Conservation (phyloP, 2,113 vertebrate species). For the Psittacula cyanocephala region DNA sequence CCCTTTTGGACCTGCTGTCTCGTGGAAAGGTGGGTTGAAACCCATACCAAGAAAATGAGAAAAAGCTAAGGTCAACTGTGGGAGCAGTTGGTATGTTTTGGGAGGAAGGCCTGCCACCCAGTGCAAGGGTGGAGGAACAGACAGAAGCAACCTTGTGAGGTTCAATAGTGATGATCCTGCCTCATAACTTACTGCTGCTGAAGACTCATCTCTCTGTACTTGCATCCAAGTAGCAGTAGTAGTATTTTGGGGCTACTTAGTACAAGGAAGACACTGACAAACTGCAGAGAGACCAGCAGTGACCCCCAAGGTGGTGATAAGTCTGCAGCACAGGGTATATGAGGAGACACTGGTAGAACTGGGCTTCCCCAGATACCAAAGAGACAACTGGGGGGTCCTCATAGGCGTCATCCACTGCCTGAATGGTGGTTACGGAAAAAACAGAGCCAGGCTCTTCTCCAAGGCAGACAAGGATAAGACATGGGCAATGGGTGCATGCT, state of each 20-base stretch:
- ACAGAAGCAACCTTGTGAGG: background rate
- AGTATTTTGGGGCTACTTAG: background rate
- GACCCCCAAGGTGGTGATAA: background rate
- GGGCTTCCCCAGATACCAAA: background rate
- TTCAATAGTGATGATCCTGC: background rate
- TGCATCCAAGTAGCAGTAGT: background rate
- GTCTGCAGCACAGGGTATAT: background rate
- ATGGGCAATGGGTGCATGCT: background rate
- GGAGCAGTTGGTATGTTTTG: fast-evolving
- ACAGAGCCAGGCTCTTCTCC: background rate
- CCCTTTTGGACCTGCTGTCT: background rate
- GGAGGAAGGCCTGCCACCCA: background rate
- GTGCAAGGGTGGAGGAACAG: background rate
- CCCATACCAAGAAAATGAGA: background rate
- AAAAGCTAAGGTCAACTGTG: background rate
- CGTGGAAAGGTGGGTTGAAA: background rate
- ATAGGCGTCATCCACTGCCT: background rate
- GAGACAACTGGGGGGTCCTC: background rate
- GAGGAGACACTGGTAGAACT: background rate
- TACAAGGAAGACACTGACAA: background rate
- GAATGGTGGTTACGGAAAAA: background rate
- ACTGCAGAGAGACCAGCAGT: background rate
- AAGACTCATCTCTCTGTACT: background rate
- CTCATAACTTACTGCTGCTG: background rate
- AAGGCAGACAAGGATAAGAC: background rate